These are phyloP conservation scores for Pyrgus malvae DNA, from an alignment of 2,888 invertebrate species.

Conservation along the genomic window DNA sequence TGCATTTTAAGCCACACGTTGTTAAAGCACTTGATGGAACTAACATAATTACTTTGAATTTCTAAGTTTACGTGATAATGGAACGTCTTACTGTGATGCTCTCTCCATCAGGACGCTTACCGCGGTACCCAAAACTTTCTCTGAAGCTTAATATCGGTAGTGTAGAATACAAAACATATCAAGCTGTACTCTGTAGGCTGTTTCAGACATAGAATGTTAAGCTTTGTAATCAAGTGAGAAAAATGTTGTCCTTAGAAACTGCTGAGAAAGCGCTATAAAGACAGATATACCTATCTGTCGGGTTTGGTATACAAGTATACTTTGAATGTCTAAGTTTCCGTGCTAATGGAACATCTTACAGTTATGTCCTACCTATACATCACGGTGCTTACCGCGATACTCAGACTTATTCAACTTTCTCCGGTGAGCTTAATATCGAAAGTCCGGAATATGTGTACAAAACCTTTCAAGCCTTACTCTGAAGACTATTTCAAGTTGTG, in stretches of 20 bases:
- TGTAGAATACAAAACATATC: slow-evolving; percentile 5
- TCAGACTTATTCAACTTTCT: slow-evolving; percentile 20
- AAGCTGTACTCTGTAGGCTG: too few relatives aligned
- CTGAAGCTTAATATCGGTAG: slow-evolving; percentile 12
- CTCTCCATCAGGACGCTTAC: slow-evolving; percentile 2
- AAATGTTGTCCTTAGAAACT: too few relatives aligned
- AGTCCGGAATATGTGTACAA: slow-evolving; percentile 4
- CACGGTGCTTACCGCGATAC: slow-evolving; percentile 1
- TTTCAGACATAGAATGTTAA: too few relatives aligned
- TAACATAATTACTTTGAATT: background rate
- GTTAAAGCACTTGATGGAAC: too few relatives aligned
- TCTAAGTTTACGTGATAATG: background rate
- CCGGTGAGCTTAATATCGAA: slow-evolving; percentile 13
- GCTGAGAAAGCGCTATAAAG: too few relatives aligned
- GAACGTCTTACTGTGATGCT: background rate
- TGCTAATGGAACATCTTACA: background rate
- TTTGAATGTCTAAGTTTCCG: background rate
- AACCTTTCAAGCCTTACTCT: too few relatives aligned
- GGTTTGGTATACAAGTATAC: too few relatives aligned
- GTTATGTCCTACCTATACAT: slow-evolving; percentile 1
- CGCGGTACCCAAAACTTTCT: slow-evolving; percentile 14
- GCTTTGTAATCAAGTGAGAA: too few relatives aligned
- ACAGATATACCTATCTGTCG: too few relatives aligned
- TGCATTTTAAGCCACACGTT: too few relatives aligned
- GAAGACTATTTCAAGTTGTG: too few relatives aligned